These are phyloP conservation scores for Chiloscyllium punctatum DNA, from an alignment of 2,797 vertebrate genomes.

Conservation along the genomic window DNA sequence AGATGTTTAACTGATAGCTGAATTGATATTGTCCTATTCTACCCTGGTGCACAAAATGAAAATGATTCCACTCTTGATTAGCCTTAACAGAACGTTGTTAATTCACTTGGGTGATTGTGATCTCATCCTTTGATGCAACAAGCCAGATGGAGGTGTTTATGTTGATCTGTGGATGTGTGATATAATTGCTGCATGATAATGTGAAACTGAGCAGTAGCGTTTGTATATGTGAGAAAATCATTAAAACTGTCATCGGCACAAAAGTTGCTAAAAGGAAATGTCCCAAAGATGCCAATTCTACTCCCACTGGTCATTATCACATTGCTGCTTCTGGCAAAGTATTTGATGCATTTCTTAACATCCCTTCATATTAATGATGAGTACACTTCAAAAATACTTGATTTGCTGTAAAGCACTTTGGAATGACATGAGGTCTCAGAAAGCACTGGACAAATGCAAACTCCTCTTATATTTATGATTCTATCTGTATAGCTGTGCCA, in stretches of 20 bases:
- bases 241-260: slow-evolving; percentile 47
- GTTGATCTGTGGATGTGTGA: slow-evolving; percentile 45
- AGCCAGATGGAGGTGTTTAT: not conserved
- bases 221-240: slow-evolving; percentile 47
- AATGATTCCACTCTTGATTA: not conserved
- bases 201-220: slow-evolving; percentile 51
- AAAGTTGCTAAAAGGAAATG: not conserved
- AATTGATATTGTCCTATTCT: not conserved
- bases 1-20: not conserved
- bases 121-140: not conserved
- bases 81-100: not conserved
- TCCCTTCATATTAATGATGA: not conserved
- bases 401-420: not conserved
- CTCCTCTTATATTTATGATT: not conserved
- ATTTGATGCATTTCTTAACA: not conserved
- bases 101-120: not conserved
- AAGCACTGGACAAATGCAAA: not conserved
- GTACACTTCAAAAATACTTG: not conserved
- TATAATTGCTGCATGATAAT: slow-evolving; percentile 47
- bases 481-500: not conserved
- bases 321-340: slow-evolving; percentile 9
- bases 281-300: slow-evolving; percentile 10
- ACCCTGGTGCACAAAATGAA: not conserved
- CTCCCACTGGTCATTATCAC: slow-evolving; percentile 25
- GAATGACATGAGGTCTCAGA: not conserved